Conservation (phyloP, 2,113 vertebrate genomes). For the Nycticryphes semicollaris region DNA sequence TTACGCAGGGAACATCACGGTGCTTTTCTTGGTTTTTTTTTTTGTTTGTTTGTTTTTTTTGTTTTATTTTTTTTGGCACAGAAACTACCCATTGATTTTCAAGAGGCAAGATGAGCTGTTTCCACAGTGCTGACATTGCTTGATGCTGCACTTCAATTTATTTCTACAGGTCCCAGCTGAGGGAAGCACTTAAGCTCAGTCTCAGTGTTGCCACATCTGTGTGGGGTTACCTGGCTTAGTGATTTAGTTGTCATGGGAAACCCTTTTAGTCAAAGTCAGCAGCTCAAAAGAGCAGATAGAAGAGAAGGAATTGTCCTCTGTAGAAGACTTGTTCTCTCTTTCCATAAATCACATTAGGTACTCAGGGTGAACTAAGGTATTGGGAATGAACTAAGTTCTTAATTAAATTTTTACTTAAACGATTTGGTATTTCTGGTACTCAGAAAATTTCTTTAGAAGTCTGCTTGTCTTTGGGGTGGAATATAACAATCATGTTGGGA, state of each 20-base stretch:
- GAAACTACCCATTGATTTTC: not conserved
- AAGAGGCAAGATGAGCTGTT: not conserved
- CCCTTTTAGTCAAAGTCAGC: not conserved
- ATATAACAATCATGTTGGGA: not conserved
- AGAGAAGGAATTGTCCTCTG: not conserved
- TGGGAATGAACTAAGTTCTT: not conserved
- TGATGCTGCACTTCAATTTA: not conserved
- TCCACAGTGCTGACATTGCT: accelerated
- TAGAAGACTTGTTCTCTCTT: not conserved
- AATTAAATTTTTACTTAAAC: not conserved
- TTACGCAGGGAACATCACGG: accelerated
- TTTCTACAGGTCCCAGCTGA: not conserved
- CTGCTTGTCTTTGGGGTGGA: not conserved
- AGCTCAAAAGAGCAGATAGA: not conserved
- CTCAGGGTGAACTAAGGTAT: not conserved
- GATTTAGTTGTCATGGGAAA: not conserved
- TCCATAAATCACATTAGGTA: not conserved
- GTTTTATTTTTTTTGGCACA: not conserved
- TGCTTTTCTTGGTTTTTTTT: not conserved
- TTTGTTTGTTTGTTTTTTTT: too few species aligned
- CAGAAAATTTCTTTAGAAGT: not conserved
- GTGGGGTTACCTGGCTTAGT: not conserved
- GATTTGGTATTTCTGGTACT: not conserved
- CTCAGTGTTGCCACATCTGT: not conserved
- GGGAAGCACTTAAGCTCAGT: not conserved